Evolutionary conservation across 2,888 invertebrate species (phyloP).

Genomic region (Mycogona germanica): DNA sequence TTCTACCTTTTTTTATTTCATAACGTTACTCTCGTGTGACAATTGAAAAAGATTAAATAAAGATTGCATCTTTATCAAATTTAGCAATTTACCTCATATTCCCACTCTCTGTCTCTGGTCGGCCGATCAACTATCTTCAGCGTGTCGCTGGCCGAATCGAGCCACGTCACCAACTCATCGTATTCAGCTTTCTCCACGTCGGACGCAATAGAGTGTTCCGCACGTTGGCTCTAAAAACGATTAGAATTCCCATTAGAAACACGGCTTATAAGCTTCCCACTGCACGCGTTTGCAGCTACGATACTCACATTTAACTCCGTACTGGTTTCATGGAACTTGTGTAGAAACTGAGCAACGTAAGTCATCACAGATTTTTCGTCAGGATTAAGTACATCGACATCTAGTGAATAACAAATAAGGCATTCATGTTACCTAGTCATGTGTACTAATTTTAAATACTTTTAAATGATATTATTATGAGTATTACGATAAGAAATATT

Average conservation of each 20-base stretch:
- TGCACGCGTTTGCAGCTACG: neutral
- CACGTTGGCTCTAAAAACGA: constrained; percentile 25
- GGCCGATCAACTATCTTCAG: constrained; percentile 24
- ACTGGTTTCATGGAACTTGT: constrained; percentile 46
- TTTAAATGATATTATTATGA: neutral
- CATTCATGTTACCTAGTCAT: neutral
- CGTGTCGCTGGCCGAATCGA: constrained; percentile 40
- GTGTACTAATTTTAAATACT: neutral
- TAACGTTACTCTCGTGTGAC: neutral
- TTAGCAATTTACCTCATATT: constrained; percentile 14
- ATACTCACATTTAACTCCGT: constrained; percentile 12
- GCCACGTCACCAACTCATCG: constrained; percentile 66
- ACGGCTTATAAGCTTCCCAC: neutral
- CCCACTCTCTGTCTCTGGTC: constrained; percentile 12
- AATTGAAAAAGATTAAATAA: neutral
- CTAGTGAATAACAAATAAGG: constrained; percentile 34
- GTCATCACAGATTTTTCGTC: constrained; percentile 98
- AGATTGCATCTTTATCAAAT: neutral
- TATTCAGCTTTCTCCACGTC: constrained; percentile 54
- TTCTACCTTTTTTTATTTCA: too few species aligned
- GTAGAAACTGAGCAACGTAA: constrained; percentile 93
- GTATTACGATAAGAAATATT: neutral
- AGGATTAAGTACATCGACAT: constrained; percentile 88
- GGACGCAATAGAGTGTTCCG: constrained; percentile 47
- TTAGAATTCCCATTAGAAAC: constrained; percentile 1